Evolutionary conservation across 2,888 invertebrate species (phyloP).

Genomic region (Drosophila dives): DNA sequence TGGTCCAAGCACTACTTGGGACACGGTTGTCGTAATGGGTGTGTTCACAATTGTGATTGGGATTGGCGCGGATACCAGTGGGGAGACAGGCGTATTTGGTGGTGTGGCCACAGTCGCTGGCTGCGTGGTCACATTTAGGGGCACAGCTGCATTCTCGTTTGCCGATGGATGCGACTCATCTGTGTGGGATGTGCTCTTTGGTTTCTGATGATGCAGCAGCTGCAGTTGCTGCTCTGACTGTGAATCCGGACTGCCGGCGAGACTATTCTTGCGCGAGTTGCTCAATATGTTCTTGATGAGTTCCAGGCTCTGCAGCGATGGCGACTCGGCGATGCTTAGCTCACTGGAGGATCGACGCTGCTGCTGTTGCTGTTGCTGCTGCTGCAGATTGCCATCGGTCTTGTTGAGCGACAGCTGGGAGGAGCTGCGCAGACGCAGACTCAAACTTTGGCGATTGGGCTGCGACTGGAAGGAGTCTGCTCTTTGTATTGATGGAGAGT

Average conservation of each 20-base stretch:
- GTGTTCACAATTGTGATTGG: background rate
- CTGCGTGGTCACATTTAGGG: background rate
- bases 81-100: background rate
- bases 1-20: background rate
- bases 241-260: constrained; percentile 68
- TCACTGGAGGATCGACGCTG: constrained; percentile 84
- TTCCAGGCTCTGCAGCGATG: constrained; percentile 84
- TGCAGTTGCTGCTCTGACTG: constrained; percentile 20
- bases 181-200: constrained; percentile 41
- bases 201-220: constrained; percentile 4
- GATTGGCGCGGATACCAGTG: background rate
- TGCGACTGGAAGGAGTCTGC: constrained; percentile 83
- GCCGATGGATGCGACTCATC: constrained; percentile 1
- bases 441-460: constrained; percentile 12
- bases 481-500: constrained; percentile 60
- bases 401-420: constrained; percentile 82
- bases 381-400: constrained; percentile 64
- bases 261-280: constrained; percentile 82
- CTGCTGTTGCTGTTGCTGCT: constrained; percentile 37
- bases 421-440: constrained; percentile 72
- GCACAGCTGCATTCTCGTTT: background rate
- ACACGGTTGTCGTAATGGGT: background rate
- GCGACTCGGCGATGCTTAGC: constrained; percentile 84
- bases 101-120: background rate
- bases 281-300: constrained; percentile 84